Conservation (phyloP, 1,140 invertebrate species). For the Episyrphus balteatus region DNA sequence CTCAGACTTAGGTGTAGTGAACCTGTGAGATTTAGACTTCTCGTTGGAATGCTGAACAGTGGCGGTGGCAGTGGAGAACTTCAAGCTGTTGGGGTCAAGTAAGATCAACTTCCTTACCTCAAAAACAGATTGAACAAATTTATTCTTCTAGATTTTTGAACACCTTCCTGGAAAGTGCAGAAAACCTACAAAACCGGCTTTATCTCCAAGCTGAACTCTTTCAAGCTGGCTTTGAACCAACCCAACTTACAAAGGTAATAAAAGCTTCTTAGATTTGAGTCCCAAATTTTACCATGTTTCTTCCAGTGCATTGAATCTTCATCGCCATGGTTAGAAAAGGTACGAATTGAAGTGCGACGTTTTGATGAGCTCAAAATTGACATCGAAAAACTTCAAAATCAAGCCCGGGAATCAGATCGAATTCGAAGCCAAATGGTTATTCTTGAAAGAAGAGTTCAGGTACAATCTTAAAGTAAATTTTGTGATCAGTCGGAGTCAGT, state of each 20-base stretch:
- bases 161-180: conserved; percentile 63
- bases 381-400: conserved; percentile 42
- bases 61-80: conserved; percentile 55
- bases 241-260: conserved; percentile 56
- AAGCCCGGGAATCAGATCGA: conserved; percentile 31
- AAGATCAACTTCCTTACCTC: conserved; percentile 3
- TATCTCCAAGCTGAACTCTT: conserved; percentile 84
- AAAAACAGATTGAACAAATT: neutral
- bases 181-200: conserved; percentile 60
- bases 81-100: conserved; percentile 65
- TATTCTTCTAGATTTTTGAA: conserved; percentile 55
- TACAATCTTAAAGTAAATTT: conserved; percentile 19
- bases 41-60: conserved; percentile 76
- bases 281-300: too few relatives aligned
- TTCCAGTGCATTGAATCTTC: conserved; percentile 41
- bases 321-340: conserved; percentile 40
- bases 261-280: conserved; percentile 6
- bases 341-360: conserved; percentile 52
- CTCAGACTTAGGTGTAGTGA: conserved; percentile 80
- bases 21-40: conserved; percentile 79
- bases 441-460: conserved; percentile 59
- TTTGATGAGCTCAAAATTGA: conserved; percentile 64
- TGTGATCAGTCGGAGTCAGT: neutral
- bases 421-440: conserved; percentile 46
- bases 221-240: conserved; percentile 68